Evolutionary conservation across 2,113 vertebrate genomes (phyloP).

Genomic region (Nycticebus coucang): DNA sequence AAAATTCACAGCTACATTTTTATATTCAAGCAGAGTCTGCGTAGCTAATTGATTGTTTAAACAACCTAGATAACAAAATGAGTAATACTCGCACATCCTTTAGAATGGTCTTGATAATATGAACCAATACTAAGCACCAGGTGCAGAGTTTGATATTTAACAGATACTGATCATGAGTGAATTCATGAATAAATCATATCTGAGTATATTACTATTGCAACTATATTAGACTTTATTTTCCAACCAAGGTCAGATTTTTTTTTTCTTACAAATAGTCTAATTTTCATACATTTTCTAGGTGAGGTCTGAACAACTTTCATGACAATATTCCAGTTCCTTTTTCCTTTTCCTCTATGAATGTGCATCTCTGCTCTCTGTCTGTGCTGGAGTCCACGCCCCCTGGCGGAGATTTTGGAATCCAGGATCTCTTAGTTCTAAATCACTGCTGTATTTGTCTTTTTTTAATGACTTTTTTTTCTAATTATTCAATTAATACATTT

Average conservation of each 20-base stretch:
- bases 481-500: not conserved
- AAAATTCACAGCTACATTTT: not conserved
- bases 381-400: too few species aligned
- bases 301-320: not conserved
- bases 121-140: not conserved
- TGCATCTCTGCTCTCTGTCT: not conserved
- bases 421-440: not conserved
- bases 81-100: not conserved
- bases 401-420: not conserved
- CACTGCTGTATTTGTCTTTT: not conserved
- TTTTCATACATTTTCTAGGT: not conserved
- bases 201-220: not conserved
- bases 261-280: not conserved
- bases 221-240: not conserved
- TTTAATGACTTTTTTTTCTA: not conserved
- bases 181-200: not conserved
- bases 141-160: not conserved
- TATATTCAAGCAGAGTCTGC: not conserved
- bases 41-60: not conserved
- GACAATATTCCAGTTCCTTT: not conserved
- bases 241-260: not conserved
- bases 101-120: not conserved
- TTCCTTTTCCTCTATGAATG: not conserved
- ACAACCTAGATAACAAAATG: not conserved
- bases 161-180: not conserved